Evolutionary conservation across 2,113 vertebrate species (phyloP).

Genomic region (Ochotona princeps): DNA sequence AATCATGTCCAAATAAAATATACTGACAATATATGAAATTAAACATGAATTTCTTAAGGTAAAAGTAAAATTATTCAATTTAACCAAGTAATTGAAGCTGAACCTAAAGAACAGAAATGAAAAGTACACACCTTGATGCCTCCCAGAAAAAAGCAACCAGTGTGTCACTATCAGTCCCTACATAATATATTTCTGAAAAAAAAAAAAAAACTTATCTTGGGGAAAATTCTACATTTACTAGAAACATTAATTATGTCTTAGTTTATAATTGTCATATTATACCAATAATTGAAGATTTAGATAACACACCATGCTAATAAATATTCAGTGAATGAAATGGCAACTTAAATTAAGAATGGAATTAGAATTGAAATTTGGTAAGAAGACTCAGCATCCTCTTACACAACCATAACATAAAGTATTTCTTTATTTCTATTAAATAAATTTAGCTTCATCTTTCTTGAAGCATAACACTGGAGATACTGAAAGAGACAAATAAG

Average conservation of each 20-base stretch:
- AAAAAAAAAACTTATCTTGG: not conserved
- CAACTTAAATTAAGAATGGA: slow-evolving; percentile 11
- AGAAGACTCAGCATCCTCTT: not conserved
- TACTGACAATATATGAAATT: slow-evolving; percentile 23
- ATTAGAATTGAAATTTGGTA: not conserved
- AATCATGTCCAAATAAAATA: not conserved
- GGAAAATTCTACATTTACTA: not conserved
- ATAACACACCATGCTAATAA: slow-evolving; percentile 31
- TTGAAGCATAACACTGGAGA: not conserved
- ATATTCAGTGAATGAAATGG: slow-evolving; percentile 11
- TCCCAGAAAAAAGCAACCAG: not conserved
- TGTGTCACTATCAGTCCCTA: not conserved
- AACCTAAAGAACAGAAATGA: not conserved
- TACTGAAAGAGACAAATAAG: not conserved
- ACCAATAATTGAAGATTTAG: not conserved
- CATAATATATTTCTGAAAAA: not conserved
- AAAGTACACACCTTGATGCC: not conserved
- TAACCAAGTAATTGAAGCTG: not conserved
- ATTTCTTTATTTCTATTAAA: slow-evolving; percentile 12
- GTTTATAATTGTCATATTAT: not conserved
- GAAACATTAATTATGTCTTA: not conserved
- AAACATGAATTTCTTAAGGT: slow-evolving; percentile 7
- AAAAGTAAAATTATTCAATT: not conserved
- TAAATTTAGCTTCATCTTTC: slow-evolving; percentile 11
- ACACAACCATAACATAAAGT: not conserved